Evolutionary conservation across 2,888 invertebrate species (phyloP), one percentile per base, ranked within the genome.

Genomic region (Caenorhabditis sp.): DNA sequence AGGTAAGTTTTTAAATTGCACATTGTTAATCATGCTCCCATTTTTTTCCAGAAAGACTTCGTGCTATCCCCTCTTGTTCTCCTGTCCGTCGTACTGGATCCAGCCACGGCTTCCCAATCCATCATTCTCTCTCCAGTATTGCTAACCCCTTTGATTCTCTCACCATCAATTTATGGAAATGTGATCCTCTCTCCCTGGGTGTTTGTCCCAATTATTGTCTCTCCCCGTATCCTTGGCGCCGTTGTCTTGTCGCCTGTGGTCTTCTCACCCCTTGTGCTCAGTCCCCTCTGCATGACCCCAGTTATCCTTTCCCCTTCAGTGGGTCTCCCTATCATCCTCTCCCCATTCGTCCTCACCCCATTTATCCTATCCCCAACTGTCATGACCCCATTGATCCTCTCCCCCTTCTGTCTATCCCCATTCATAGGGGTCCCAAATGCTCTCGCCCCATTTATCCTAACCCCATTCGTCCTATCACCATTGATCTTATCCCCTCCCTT

Each of bases 231-330:
- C 10, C 58, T 76, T n/a, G 59, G 64, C 14, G 71, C 74, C 1
- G 59, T 81, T 21, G 67, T 81, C 5, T 59, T 80, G 12, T 67
- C 62, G 43, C 79, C 81, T 0, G 63, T 81, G 57, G 65, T 80
- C 21, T 77, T 83, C 67, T 68, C 67, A 8, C 84, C 84, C 5
- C 60, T 84, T 49, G 71, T 84, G 10, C 66, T 82, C 1, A 70
- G 75, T 0, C 83, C 83, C 1, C 36, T 81, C 7, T 79, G 67
- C 0, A 65, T 82, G 53, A 65, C 70, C 54, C 83, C 83, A 0
- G 62, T 77, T 50, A 76, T 83, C 26, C 58, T 83, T 10, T 78
- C 71, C 20, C 83, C 83, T 1, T 80, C 78, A 0, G 53, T 70
- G 12, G 10, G 72, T n/a, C 73, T 73, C 59, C 78, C 78, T 8